Percentiles rank a stretch among this genome's conserved stretches.
phyloP scores from a whole-genome alignment of 2,888 invertebrate genomes.

The Hermaeophaga mercurialis region DNA sequence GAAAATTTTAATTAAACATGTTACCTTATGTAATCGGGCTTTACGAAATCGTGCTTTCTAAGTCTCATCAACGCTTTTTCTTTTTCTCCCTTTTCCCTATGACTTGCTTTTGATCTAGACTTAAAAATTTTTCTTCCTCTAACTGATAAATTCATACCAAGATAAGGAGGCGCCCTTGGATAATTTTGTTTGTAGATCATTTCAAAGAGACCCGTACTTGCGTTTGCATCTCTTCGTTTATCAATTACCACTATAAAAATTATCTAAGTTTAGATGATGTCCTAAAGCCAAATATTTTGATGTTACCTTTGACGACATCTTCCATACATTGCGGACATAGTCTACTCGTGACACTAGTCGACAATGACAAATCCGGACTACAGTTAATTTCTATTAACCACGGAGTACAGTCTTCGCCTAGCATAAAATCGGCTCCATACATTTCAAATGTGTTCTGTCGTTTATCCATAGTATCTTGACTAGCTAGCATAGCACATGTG shows the following conservation, averaged over 20 bases:
- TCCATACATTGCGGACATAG: constrained; percentile 87
- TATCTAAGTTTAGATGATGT: too few species aligned
- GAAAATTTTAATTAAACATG: background rate
- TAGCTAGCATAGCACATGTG: constrained; percentile 81
- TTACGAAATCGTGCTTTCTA: constrained; percentile 34
- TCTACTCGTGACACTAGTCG: constrained; percentile 85
- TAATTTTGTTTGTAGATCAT: constrained; percentile 77
- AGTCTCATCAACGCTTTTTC: constrained; percentile 53
- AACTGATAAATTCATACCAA: constrained; percentile 73
- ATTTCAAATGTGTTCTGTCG: constrained; percentile 86
- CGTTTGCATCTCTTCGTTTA: constrained; percentile 70
- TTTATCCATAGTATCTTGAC: constrained; percentile 84
- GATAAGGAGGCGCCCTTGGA: constrained; percentile 80
- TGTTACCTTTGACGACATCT: constrained; percentile 91
- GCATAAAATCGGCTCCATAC: constrained; percentile 95
- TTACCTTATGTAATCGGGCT: constrained; percentile 35
- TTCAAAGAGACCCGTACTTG: constrained; percentile 83
- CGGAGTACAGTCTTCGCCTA: constrained; percentile 84
- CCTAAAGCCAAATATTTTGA: too few species aligned
- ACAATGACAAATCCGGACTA: constrained; percentile 89
- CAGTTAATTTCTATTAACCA: constrained; percentile 96
- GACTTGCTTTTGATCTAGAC: constrained; percentile 46
- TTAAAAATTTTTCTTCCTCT: constrained; percentile 68
- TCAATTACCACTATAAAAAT: constrained; percentile 75
- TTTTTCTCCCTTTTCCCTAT: constrained; percentile 52